Evolutionary conservation across 2,888 invertebrate genomes (phyloP), one percentile per base, ranked within the genome.

Genomic region (Sabatieria punctata): DNA sequence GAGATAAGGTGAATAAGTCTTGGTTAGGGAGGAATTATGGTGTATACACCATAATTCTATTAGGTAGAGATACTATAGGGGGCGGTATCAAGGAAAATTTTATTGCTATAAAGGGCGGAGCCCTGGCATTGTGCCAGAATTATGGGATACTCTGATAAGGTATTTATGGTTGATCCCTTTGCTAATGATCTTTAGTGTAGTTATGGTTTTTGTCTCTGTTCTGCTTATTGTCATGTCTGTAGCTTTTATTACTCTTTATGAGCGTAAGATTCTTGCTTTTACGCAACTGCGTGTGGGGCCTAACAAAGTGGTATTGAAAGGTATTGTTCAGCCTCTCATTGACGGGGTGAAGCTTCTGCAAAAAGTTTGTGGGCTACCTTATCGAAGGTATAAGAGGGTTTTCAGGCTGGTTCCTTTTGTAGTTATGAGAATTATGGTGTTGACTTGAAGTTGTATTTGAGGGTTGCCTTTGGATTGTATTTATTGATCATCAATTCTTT

Each of bases 191-290:
- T 52, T 37, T 37, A n/a, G n/a, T 15, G 6, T 18, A 15, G 6
- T 55, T 27, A 54, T 55, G 49, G 51, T 54, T 35, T 52, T 54
- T 45, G 49, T 52, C 18, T 43, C 53, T 41, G 51, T 55, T 55
- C 50, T 57, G n/a, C 41, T 54, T 40, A 52, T 55, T 55, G 50
- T 57, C 33, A 51, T 55, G 41, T 48, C 51, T 22, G 51, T 57
- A 51, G 57, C 56, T 50, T 57, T 57, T 56, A 50, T 57, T 53
- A 57, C 56, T 51, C 40, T 57, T 25, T 55, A 53, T 53, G 57
- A 57, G 40, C 50, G 50, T 51, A 54, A 56, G 47, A 45, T 54
- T 23, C 45, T 57, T n/a, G 49, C 54, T 39, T 45, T 52, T 4
- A 50, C 48, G 23, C 57, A 57, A 44, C 54, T 54, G 8, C 30